phyloP scores from a whole-genome alignment of 2,888 invertebrate genomes.

The Pheosia tremula region DNA sequence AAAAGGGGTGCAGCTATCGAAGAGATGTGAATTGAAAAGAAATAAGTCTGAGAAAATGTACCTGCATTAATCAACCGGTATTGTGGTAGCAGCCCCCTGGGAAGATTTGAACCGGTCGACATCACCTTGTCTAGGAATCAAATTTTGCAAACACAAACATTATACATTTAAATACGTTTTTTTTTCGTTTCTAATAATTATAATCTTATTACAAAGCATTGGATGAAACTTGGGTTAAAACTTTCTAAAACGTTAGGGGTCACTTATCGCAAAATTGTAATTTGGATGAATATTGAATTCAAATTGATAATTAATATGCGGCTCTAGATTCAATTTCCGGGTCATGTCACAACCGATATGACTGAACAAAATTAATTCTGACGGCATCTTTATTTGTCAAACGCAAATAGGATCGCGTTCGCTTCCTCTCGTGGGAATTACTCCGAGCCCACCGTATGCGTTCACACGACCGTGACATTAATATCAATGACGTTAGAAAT shows the following conservation, averaged over 20 bases:
- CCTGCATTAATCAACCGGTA: neutral
- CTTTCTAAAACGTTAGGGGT: too few species aligned
- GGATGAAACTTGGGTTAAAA: too few species aligned
- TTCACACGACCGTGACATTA: constrained; percentile 5
- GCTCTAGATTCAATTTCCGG: neutral
- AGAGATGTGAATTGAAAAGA: neutral
- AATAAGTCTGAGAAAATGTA: neutral
- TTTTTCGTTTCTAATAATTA: too few species aligned
- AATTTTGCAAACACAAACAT: neutral
- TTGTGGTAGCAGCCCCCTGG: neutral
- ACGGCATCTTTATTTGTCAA: neutral
- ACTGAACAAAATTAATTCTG: neutral
- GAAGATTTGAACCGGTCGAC: neutral
- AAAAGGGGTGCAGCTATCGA: neutral
- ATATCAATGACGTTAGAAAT: constrained; percentile 2
- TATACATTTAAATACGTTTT: too few species aligned
- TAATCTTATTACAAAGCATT: too few species aligned
- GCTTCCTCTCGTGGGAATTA: neutral
- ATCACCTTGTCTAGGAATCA: neutral
- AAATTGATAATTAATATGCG: neutral
- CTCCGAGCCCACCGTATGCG: constrained; percentile 1
- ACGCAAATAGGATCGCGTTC: neutral
- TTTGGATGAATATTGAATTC: neutral
- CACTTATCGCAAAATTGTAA: too few species aligned
- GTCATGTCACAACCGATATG: neutral